Evolutionary conservation across 2,113 vertebrate species (phyloP).

Genomic region (Serinus canaria): DNA sequence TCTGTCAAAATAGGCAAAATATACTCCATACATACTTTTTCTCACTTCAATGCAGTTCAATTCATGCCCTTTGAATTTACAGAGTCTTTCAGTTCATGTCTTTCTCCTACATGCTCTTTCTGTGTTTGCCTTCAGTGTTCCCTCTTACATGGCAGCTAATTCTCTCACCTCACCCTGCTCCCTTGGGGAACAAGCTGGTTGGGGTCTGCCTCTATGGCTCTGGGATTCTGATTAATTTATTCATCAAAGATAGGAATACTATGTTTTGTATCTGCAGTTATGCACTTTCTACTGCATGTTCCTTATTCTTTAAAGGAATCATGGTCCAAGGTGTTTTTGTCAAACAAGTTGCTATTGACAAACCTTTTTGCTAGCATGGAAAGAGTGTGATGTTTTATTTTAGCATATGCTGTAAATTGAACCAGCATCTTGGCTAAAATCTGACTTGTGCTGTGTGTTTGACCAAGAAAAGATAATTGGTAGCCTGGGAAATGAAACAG

Average conservation of each 20-base stretch:
- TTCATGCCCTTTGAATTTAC: not conserved
- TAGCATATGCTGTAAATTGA: not conserved
- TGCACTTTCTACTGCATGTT: not conserved
- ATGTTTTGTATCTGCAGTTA: not conserved
- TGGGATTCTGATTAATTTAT: not conserved
- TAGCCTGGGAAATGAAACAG: not conserved
- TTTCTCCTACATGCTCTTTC: not conserved
- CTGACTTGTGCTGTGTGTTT: not conserved
- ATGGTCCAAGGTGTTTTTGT: not conserved
- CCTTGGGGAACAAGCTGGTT: not conserved
- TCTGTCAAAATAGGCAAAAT: not conserved
- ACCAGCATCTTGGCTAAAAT: not conserved
- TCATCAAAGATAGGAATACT: not conserved
- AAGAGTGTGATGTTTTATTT: not conserved
- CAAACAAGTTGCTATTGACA: not conserved
- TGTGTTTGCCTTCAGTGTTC: not conserved
- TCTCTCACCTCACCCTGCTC: not conserved
- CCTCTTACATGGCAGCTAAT: rapidly evolving
- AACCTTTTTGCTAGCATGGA: not conserved
- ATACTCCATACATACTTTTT: not conserved
- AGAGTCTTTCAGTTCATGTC: not conserved
- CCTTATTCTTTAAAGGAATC: not conserved
- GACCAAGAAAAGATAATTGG: not conserved
- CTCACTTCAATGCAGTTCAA: not conserved
- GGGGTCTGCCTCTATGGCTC: not conserved